Conservation (phyloP, 2,888 invertebrate species). For the Melinopterus prodromus region DNA sequence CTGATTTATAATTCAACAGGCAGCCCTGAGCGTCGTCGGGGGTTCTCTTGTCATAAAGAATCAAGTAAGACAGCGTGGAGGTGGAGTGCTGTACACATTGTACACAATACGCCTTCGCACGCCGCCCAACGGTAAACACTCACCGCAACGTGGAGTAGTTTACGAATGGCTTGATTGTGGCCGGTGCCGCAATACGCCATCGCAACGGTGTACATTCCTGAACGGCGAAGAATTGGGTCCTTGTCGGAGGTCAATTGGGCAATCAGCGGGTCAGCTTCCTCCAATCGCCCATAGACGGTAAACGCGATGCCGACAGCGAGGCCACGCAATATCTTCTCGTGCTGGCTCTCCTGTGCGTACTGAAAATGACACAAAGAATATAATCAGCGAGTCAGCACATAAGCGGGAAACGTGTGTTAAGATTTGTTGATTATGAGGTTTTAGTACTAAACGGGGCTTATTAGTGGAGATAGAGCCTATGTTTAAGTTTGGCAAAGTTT, state of each 20-base stretch:
- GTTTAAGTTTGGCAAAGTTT: too few relatives aligned
- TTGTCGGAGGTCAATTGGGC: constrained; percentile 91
- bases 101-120: background rate
- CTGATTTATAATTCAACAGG: too few relatives aligned
- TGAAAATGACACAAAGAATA: constrained; percentile 51
- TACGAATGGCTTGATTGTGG: constrained; percentile 93
- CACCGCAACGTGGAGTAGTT: constrained; percentile 94
- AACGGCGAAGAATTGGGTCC: constrained; percentile 92
- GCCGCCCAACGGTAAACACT: constrained; percentile 53
- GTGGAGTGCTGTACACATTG: background rate
- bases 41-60: too few relatives aligned
- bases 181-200: constrained; percentile 99
- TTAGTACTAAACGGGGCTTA: too few relatives aligned
- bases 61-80: too few relatives aligned
- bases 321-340: constrained; percentile 98
- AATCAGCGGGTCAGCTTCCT: constrained; percentile 95
- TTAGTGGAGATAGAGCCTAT: too few relatives aligned
- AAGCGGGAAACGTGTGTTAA: too few relatives aligned
- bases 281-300: constrained; percentile 95
- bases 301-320: constrained; percentile 96
- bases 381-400: background rate
- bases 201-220: constrained; percentile 97
- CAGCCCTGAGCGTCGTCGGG: too few relatives aligned
- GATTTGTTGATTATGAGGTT: too few relatives aligned
- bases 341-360: constrained; percentile 95